These are phyloP conservation scores for Ciconia maguari DNA, from an alignment of 2,113 vertebrate species.

Conservation along the genomic window DNA sequence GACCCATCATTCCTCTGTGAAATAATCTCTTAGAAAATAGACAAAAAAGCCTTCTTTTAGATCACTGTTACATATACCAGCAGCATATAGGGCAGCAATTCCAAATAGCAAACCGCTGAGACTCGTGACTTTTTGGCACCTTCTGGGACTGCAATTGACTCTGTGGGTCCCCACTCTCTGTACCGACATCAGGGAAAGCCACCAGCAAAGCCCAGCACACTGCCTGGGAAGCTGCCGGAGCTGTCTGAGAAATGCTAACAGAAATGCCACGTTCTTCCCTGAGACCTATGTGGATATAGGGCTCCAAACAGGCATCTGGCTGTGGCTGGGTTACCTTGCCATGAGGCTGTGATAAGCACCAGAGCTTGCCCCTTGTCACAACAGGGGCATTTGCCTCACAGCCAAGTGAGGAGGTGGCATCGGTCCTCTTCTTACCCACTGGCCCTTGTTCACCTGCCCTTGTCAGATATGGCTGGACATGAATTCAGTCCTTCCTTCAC, in stretches of 20 bases:
- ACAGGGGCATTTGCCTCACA: background rate
- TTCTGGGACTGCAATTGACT: background rate
- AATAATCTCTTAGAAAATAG: background rate
- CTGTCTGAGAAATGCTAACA: background rate
- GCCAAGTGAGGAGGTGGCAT: background rate
- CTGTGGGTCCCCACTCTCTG: background rate
- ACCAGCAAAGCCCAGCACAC: fast-evolving
- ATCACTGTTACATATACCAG: background rate
- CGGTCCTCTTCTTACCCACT: background rate
- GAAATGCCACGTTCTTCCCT: background rate
- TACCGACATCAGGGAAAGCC: background rate
- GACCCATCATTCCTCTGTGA: background rate
- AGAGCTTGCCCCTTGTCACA: background rate
- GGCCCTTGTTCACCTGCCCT: background rate
- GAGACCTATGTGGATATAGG: background rate
- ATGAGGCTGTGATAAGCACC: background rate
- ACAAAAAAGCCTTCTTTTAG: background rate
- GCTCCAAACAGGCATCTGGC: background rate
- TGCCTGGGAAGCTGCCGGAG: background rate
- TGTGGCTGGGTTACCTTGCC: background rate
- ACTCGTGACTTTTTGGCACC: background rate
- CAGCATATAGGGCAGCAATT: background rate
- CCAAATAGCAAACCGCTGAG: background rate
- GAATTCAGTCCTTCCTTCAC: background rate
- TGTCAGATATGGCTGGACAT: background rate